These are phyloP conservation scores for Chorisops tibialis DNA, from an alignment of 2,888 invertebrate species.

Conservation along the genomic window DNA sequence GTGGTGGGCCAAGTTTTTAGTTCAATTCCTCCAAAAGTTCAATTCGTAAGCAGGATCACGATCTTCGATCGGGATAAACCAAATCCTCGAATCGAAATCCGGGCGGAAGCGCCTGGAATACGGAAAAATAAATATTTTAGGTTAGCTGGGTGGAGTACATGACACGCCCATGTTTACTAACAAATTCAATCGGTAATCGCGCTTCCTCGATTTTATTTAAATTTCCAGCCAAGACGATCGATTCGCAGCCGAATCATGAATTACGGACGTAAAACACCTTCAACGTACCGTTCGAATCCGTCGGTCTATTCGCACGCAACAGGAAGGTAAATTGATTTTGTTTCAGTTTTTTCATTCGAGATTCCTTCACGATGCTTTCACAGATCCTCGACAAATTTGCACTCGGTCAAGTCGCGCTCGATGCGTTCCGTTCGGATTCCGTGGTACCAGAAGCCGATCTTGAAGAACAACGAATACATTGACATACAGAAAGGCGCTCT, in stretches of 20 bases:
- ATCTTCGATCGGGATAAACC: no score
- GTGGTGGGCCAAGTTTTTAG: no score
- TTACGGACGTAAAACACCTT: slow-evolving; percentile 79
- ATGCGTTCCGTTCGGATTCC: slow-evolving; percentile 73
- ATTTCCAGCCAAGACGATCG: no score
- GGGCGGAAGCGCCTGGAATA: no score
- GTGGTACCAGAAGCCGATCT: slow-evolving; percentile 82
- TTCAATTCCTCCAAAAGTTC: no score
- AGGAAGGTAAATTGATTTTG: slow-evolving; percentile 54
- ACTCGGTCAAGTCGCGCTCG: slow-evolving; percentile 68
- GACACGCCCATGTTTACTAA: no score
- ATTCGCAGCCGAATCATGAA: slow-evolving; percentile 55
- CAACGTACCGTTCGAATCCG: slow-evolving; percentile 76
- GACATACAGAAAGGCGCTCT: slow-evolving; percentile 83
- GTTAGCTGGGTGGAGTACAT: no score
- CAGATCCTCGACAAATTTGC: slow-evolving; percentile 77
- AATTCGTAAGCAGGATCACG: no score
- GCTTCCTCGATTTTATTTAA: no score
- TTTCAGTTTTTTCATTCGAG: not conserved
- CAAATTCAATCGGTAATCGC: no score
- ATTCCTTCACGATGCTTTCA: not conserved
- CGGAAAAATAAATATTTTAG: no score
- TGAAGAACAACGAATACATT: slow-evolving; percentile 75
- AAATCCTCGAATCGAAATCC: no score
- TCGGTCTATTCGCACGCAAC: slow-evolving; percentile 88